Base-by-base conservation (phyloP, 1,140 invertebrate genomes). In the Colletes latitarsis region DNA sequence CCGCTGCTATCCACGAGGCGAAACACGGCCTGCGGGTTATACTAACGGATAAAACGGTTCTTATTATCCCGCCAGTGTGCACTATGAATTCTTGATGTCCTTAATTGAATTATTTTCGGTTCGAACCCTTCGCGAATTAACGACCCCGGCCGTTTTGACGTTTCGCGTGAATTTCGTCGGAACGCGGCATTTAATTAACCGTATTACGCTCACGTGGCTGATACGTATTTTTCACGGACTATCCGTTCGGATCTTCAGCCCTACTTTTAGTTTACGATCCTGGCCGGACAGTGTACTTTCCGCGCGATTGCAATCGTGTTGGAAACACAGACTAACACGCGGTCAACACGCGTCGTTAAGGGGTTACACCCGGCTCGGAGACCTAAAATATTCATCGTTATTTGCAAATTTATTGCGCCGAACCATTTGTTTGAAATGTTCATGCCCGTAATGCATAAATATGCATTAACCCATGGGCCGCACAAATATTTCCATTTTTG, bases 1-100 rank as follows among this genome's bases (percentile, higher is more conserved):
- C 17, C 30, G 30, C 21, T 1, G 4, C 39, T 30, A 77, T 53
- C 41, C 58, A 63, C 58, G 30, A 41, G 41, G 19, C 6, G 72
- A 17, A 17, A 41, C 62, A 10, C n/a, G 17, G 9, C 14, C 8
- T 52, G 52, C 1, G 10, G 12, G 39, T 0, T 1, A 9, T 17
- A 63, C 43, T 43, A 21, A 6, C 72, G n/a, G 55, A 80, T 60
- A 19, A 64, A 67, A 58, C 3, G 19, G 43, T 6, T 30, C 43
- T 46, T 62, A 67, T 75, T 57, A 68, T 9, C 41, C 52, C 1
- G 0, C 8, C 46, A 2, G 14, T 21, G 21, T 8, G 43, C 64
- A 43, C 63, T 39, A 75, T 75, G 53, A 60, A 80, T 75, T 75
- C 60, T 80, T 64, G 6, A 80, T 79, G 21, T 6, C 10, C 63